Evolutionary conservation across 2,797 vertebrate species (phyloP).

Genomic region (Falco berigora): DNA sequence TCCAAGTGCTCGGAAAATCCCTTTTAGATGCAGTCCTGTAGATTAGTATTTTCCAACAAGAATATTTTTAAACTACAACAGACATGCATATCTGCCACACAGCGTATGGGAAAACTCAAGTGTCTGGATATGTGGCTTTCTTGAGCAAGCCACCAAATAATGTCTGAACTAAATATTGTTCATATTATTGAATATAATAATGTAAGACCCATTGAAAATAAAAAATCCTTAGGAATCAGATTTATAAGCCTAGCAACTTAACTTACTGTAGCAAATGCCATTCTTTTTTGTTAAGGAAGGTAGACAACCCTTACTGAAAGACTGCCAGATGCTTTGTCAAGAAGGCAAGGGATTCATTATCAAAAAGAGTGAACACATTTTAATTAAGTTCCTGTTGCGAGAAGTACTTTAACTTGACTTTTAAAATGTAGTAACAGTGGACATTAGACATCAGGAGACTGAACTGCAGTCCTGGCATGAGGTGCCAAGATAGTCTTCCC

Average conservation of each 20-base stretch:
- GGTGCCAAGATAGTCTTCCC: background rate
- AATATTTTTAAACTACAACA: background rate
- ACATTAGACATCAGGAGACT: background rate
- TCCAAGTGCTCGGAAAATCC: constrained; percentile 1
- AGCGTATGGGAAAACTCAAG: background rate
- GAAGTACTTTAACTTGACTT: background rate
- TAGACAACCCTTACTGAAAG: background rate
- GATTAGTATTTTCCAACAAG: background rate
- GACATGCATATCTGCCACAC: background rate
- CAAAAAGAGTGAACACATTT: background rate
- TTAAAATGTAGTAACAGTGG: background rate
- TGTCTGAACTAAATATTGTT: background rate
- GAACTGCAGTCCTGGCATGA: background rate
- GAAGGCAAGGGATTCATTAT: background rate
- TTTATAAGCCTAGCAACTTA: background rate
- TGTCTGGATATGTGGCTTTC: background rate
- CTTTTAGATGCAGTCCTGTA: background rate
- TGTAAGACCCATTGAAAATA: background rate
- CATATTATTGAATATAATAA: background rate
- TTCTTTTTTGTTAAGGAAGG: background rate
- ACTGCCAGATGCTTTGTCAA: background rate
- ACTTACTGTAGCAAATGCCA: background rate
- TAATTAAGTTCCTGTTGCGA: background rate
- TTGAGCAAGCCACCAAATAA: background rate
- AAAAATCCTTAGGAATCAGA: background rate